A percentile compares a stretch with the other conserved stretches of the same genome.
phyloP scores from a whole-genome alignment of 2,797 vertebrate species.

The Nyctalus aviator region DNA sequence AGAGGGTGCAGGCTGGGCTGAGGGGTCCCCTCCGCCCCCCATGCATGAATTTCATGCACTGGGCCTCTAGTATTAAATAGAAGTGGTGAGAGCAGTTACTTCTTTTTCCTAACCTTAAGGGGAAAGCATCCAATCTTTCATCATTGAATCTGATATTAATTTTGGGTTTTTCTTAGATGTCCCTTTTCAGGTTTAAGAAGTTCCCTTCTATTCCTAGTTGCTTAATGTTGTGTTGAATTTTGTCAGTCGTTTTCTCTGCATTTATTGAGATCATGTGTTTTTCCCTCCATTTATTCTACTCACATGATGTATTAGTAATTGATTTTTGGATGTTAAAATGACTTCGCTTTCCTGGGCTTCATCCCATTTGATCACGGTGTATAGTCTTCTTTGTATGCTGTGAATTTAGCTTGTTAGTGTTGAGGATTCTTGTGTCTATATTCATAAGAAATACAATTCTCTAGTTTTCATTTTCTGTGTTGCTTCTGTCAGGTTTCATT shows the following conservation, averaged over 20 bases:
- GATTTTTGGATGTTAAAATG: slow-evolving; percentile 20
- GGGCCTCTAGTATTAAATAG: neutral
- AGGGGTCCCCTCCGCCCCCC: rapidly evolving
- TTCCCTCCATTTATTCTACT: neutral
- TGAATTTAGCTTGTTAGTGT: slow-evolving; percentile 6
- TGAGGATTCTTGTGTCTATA: neutral
- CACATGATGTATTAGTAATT: neutral
- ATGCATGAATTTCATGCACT: too few species aligned
- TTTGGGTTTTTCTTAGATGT: neutral
- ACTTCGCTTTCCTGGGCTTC: slow-evolving; percentile 15
- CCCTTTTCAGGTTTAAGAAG: slow-evolving; percentile 4
- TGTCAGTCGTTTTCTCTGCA: neutral
- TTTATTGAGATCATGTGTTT: neutral
- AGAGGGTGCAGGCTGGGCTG: too few species aligned
- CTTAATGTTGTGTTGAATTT: slow-evolving; percentile 2
- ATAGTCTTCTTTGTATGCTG: neutral
- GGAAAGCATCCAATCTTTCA: neutral
- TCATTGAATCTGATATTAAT: neutral
- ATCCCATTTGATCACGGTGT: neutral
- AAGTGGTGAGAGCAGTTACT: neutral
- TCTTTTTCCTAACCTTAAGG: neutral
- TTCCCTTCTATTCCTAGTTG: neutral
- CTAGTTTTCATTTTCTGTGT: slow-evolving; percentile 38
- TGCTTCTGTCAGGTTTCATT: slow-evolving; percentile 49
- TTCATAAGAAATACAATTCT: neutral